Evolutionary conservation across 64 coral and sea anemone genomes (phyloP).

Genomic region (Acropora yongei): DNA sequence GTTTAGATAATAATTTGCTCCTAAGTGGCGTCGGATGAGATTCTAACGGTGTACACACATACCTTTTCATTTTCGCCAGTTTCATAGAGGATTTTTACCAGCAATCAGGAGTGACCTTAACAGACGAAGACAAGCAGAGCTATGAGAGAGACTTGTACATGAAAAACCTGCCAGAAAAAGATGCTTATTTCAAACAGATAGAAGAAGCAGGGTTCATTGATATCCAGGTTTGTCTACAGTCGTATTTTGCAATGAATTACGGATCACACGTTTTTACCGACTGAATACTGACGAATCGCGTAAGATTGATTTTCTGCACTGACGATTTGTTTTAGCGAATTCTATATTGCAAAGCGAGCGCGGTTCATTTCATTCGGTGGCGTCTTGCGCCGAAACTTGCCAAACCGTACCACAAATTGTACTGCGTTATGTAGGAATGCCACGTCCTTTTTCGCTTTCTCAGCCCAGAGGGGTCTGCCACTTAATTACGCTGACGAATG

Average conservation of each 20-base stretch:
- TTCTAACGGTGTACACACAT: neutral
- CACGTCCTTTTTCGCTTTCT: too few relatives aligned
- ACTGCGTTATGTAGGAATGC: too few relatives aligned
- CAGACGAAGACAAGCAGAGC: neutral
- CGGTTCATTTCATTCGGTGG: too few relatives aligned
- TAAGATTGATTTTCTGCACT: neutral
- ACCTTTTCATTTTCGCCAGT: conserved; percentile 3
- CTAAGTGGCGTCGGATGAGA: too few relatives aligned
- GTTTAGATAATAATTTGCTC: too few relatives aligned
- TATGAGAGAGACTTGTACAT: conserved; percentile 34
- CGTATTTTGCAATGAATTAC: too few relatives aligned
- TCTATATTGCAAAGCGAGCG: too few relatives aligned
- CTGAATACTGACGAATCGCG: neutral
- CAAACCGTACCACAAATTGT: too few relatives aligned
- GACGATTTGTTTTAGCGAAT: neutral
- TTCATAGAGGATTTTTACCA: conserved; percentile 79
- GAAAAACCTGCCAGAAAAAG: conserved; percentile 30
- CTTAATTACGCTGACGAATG: too few relatives aligned
- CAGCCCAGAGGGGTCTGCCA: too few relatives aligned
- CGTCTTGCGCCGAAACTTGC: too few relatives aligned
- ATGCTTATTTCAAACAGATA: conserved; percentile 45
- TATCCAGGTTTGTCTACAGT: conserved; percentile 33
- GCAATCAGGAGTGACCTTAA: conserved; percentile 40
- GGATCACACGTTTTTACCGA: neutral
- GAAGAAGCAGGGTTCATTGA: conserved; percentile 57